Evolutionary conservation across 2,797 vertebrate species (phyloP), one percentile per base, ranked within the genome.

Genomic region (Petrocephalus schoutedeni): DNA sequence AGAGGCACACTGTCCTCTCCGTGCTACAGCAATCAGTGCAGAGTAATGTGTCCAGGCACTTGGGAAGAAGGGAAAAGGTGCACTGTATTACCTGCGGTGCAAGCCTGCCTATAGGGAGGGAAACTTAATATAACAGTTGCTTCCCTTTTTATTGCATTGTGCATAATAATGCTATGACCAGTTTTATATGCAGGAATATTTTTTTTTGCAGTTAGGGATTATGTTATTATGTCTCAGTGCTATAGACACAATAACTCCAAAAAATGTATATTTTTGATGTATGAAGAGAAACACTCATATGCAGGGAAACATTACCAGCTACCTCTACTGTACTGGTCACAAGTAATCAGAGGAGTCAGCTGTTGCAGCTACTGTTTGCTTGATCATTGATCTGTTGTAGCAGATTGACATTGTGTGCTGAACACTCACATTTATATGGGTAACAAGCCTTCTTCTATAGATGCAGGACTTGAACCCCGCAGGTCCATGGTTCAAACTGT

Each of bases 51-150:
- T 41, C 19, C 19, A 41, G 74, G 74, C 41, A n/a, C 74, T 49
- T 2, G 7, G 74, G 74, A 80, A 49, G 74, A 36, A n/a, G 71
- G 41, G 71, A n/a, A 77, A n/a, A 36, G 71, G 71, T n/a, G 8
- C 16, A 3, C 1, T 77, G 45, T 36, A 77, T 77, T 45, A 9
- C 36, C 71, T 77, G 71, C 41, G 71, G 36, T 77, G 71, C 16
- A 45, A 16, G n/a, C 36, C 41, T 49, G 74, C 41, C 74, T 80
- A 19, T 80, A 49, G 74, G 74, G 36, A 49, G 74, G 74, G 74
- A 80, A 49, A 77, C 71, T 77, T 77, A 77, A 77, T 77, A n/a
- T n/a, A 77, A 77, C 71, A 49, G 36, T 71, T 71, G 71, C 71
- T 77, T 77, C 41, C 32, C 14, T 77, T 77, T 77, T 77, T 77